Evolutionary conservation across 2,797 vertebrate genomes (phyloP).

Genomic region (Hippoglossus hippoglossus): DNA sequence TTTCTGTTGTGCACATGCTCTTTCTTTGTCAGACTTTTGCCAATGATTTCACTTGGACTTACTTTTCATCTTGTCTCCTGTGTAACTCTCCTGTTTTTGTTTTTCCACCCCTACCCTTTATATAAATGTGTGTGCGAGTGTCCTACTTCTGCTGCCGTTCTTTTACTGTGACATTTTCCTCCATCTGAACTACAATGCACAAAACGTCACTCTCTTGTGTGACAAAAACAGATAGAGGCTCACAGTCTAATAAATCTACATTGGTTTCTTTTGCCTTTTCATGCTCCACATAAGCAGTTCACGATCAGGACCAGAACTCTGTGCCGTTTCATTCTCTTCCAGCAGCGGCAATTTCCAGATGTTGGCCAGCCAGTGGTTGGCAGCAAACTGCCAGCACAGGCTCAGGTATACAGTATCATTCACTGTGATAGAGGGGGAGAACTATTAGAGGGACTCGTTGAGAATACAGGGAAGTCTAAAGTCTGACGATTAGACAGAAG

Average conservation of each 20-base stretch:
- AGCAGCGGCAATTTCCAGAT: constrained; percentile 72
- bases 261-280: constrained; percentile 64
- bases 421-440: constrained; percentile 7
- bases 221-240: constrained; percentile 77
- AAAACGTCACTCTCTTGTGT: constrained; percentile 48
- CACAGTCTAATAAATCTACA: constrained; percentile 64
- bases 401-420: constrained; percentile 60
- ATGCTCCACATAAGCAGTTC: constrained; percentile 64
- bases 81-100: constrained; percentile 23
- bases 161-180: constrained; percentile 26
- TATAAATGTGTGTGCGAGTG: background rate
- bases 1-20: constrained; percentile 60
- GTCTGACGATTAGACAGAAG: constrained; percentile 24
- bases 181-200: constrained; percentile 29
- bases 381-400: constrained; percentile 50
- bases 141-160: constrained; percentile 28
- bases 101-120: constrained; percentile 41
- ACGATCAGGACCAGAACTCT: constrained; percentile 62
- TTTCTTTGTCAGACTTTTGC: constrained; percentile 45
- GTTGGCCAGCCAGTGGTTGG: constrained; percentile 59
- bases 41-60: constrained; percentile 53
- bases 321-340: constrained; percentile 68
- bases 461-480: constrained; percentile 34
- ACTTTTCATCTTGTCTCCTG: constrained; percentile 34
- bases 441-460: constrained; percentile 16